Base-by-base conservation (phyloP, 2,888 invertebrate genomes). In the Lithosia quadra region DNA sequence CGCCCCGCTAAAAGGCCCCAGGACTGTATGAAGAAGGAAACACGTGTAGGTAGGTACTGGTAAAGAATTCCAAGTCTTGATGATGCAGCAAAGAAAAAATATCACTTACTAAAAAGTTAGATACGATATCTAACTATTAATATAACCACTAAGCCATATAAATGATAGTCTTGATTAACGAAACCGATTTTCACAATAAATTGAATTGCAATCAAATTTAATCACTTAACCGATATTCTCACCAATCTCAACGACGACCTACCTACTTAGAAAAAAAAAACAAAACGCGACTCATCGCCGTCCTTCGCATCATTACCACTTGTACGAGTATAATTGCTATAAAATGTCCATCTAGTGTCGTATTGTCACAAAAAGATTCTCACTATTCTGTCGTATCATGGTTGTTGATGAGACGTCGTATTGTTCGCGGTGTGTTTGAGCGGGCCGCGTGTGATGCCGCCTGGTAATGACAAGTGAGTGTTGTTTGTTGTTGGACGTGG, bases 281-380 rank as follows among this genome's bases (percentile, higher is more conserved):
- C 18, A 53, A 74, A 74, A 76, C 34, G 72, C 49, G n/a, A 74
- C 66, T 76, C 79, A 77, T 74, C 76, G 56, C 60, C 64, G 65
- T 73, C 75, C 69, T 70, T 72, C 33, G 69, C 77, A 65, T 82
- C 82, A 83, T 83, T 83, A 83, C 71, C 64, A 69, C 64, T 67
- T 72, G 73, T 68, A n/a, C n/a, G n/a, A n/a, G n/a, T n/a, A 78
- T 86, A 85, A 86, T 84, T 84, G 83, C 84, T 77, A 78, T 77
- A 78, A 80, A 84, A 80, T 82, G 78, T 80, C 84, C 82, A 82
- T 83, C 79, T 71, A 83, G 79, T 88, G 88, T 88, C 88, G 81
- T 86, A 81, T 77, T 86, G 88, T 87, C 85, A 88, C 87, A 88
- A 88, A 88, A 87, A 88, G 82, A 80, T 73, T 56, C 63, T 63